Evolutionary conservation across 2,113 vertebrate genomes (phyloP), one percentile per base, ranked within the genome.

Genomic region (Peromyscus maniculatus): DNA sequence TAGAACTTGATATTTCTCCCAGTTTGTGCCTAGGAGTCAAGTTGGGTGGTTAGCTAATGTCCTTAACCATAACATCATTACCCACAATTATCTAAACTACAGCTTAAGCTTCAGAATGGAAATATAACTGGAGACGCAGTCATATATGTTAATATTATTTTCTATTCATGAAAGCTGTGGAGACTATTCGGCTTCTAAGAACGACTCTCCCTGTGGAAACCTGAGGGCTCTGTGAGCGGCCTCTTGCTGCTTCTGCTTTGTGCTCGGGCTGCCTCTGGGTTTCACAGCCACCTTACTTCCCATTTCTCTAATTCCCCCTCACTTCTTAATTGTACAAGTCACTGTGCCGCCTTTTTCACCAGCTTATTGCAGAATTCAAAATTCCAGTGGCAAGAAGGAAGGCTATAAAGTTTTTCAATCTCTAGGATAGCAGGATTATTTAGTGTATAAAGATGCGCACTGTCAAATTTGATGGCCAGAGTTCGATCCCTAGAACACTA

Each of bases 291-390:
- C 57, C 91, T 57, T 11, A 72, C 89, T 97, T 94, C 87, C 64
- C 15, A 26, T 59, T 82, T 92, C 59, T 82, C 72, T 36, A 55
- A 22, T 69, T 71, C 87, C 67, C 3, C 7, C 2, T 87, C 19
- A 12, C 19, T 46, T 74, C 83, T 91, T 72, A 67, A 62, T n/a
- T 67, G 33, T 12, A 71, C 19, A 90, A 80, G 77, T 69, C n/a
- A 39, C n/a, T 57, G 66, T 49, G 10, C 59, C 67, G 95, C 72
- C 33, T 49, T 64, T 64, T 82, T 26, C 87, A 87, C 69, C 31
- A 71, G 90, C 97, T 94, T 57, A 91, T 11, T 75, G 39, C 59
- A 89, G 66, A 75, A 21, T 55, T 77, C 26, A 86, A 93, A 95
- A 69, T 95, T 74, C 86, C 52, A 93, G 16, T 39, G 31, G 52